Evolutionary conservation across 1,140 invertebrate species (phyloP), one percentile per base, ranked within the genome.

Genomic region (Antheraea mylitta): DNA sequence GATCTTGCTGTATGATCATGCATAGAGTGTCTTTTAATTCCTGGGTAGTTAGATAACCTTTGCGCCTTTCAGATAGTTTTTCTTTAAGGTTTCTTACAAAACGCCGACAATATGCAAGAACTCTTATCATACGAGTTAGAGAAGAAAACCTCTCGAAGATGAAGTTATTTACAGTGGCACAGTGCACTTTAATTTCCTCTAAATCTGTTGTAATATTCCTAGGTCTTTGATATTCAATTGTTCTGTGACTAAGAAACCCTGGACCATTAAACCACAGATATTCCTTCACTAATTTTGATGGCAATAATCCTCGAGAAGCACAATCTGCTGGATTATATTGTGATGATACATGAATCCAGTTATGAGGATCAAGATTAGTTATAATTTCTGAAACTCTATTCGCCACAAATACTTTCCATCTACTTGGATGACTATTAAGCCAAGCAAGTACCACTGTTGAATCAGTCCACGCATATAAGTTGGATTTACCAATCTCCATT

Each of bases 161-260:
- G 75, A 59, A 61, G 18, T 70, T 91, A 42, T 48, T 80, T 80
- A 68, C 66, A 58, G 58, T 30, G 36, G 66, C 59, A 36, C 30
- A 42, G 22, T 30, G 22, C 42, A 6, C 59, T 36, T 58, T 36
- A 13, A 18, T n/a, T 60, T 60, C 58, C 11, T 67, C 66, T 38
- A 3, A 11, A 18, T 37, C 18, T 11, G 62, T 64, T 9, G 22
- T 18, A 5, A 64, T 64, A 42, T 42, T 37, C 37, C 18, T 64
- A 18, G 62, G 30, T 10, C 18, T 64, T 19, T 22, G 1, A 61
- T 61, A 61, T 22, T 61, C 18, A 11, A 61, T 61, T 22, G 30
- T 22, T 61, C 18, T 61, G 9, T 16, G 16, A 22, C 0, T n/a
- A 64, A 42, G 11, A 37, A 64, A 38, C 7, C 38, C 37, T 18